Conservation (phyloP, 2,113 vertebrate species). For the Xiphorhynchus elegans region DNA sequence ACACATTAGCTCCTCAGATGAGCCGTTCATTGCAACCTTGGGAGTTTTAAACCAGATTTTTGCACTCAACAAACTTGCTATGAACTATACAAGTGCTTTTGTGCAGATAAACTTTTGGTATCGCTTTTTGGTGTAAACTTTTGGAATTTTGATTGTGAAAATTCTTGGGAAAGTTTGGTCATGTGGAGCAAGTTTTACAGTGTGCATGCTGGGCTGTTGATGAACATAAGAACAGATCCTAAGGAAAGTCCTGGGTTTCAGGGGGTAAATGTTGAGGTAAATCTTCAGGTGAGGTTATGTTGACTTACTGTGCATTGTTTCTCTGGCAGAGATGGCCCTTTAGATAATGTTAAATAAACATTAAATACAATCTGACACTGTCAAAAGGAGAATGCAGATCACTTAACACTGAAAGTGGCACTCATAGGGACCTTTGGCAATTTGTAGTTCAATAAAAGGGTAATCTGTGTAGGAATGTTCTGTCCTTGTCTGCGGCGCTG, state of each 20-base stretch:
- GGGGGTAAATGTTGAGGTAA: neutral
- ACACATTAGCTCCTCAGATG: neutral
- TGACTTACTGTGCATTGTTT: neutral
- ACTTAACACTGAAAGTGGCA: neutral
- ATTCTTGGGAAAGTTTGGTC: neutral
- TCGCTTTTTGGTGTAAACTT: too few relatives aligned
- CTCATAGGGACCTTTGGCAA: neutral
- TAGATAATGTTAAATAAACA: neutral
- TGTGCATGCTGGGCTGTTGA: neutral
- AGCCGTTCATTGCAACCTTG: neutral
- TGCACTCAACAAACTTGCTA: neutral
- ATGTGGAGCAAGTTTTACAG: neutral
- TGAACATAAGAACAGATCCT: neutral
- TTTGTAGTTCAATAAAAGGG: conserved; percentile 31
- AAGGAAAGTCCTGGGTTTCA: neutral
- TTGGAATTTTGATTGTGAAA: neutral
- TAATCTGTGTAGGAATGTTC: conserved; percentile 16
- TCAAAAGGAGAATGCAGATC: neutral
- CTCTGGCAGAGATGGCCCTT: neutral
- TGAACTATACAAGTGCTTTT: neutral
- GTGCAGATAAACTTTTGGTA: neutral
- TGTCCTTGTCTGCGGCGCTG: conserved; percentile 55
- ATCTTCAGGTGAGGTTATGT: neutral
- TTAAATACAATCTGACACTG: neutral
- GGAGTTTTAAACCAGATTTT: neutral